Evolutionary conservation across 1,140 invertebrate genomes (phyloP).

Genomic region (Papilio aristodemus): DNA sequence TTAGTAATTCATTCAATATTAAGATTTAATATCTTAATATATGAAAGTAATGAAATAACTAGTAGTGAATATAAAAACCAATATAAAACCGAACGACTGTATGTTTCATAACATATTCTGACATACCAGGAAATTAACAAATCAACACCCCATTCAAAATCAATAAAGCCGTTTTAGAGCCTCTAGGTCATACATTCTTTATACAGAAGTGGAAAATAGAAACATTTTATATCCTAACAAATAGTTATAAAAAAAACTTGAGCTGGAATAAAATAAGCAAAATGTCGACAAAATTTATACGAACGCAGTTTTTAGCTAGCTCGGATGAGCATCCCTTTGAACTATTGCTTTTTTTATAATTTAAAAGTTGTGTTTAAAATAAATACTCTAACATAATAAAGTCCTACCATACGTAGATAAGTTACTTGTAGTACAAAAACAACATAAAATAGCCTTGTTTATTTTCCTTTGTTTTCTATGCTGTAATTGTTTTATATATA

Average conservation of each 20-base stretch:
- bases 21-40: neutral
- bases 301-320: constrained; percentile 1
- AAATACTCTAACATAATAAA: too few relatives aligned
- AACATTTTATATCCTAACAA: neutral
- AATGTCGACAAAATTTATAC: constrained; percentile 18
- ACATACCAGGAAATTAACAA: too few relatives aligned
- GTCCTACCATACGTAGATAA: neutral
- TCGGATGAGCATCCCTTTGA: neutral
- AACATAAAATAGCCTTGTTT: neutral
- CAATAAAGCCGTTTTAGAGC: too few relatives aligned
- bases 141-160: too few relatives aligned
- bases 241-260: constrained; percentile 9
- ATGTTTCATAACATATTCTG: too few relatives aligned
- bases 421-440: neutral
- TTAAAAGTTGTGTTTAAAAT: constrained; percentile 14
- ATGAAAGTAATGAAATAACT: neutral
- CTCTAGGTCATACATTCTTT: neutral
- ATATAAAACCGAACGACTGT: too few relatives aligned
- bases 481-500: neutral
- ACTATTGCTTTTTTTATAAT: constrained; percentile 6
- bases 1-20: constrained; percentile 10
- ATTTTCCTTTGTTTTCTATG: neutral
- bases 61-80: too few relatives aligned
- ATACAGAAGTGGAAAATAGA: neutral
- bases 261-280: neutral